Evolutionary conservation across 2,113 vertebrate species (phyloP).

Genomic region (Ageneiosus marmoratus): DNA sequence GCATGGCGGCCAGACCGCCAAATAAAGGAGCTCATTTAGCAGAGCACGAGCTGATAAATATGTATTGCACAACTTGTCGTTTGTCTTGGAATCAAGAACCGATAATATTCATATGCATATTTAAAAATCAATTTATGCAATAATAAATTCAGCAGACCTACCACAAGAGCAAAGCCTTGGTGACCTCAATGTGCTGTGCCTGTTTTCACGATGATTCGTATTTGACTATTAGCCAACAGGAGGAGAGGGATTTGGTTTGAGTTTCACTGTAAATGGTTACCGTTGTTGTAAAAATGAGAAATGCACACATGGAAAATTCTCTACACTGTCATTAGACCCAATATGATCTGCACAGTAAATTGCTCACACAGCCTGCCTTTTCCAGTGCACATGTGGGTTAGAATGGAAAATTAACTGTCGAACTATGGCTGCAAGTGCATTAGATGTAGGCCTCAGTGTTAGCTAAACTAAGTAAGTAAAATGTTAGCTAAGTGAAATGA

Average conservation of each 20-base stretch:
- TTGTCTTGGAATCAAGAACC: constrained; percentile 68
- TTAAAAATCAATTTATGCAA: constrained; percentile 75
- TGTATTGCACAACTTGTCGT: constrained; percentile 61
- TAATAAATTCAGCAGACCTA: constrained; percentile 74
- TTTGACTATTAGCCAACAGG: constrained; percentile 41
- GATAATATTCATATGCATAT: constrained; percentile 69
- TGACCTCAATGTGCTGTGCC: constrained; percentile 59
- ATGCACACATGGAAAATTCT: constrained; percentile 59
- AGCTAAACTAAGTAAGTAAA: not conserved
- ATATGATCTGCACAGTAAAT: constrained; percentile 34
- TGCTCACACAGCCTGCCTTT: constrained; percentile 41
- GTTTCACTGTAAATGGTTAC: constrained; percentile 53
- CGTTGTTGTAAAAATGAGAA: constrained; percentile 57
- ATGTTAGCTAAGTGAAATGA: not conserved
- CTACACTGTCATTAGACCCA: constrained; percentile 40
- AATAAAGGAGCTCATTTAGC: constrained; percentile 72
- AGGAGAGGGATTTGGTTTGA: constrained; percentile 49
- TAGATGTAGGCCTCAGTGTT: constrained; percentile 15
- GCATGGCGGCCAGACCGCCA: constrained; percentile 57
- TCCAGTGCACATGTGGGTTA: constrained; percentile 39
- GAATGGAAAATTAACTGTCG: constrained; percentile 32
- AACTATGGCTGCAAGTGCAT: constrained; percentile 6
- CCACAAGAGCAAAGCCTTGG: constrained; percentile 69
- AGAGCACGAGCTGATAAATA: constrained; percentile 65
- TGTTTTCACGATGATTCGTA: constrained; percentile 47